Percentiles rank a stretch among this genome's conserved stretches.
phyloP scores from a whole-genome alignment of 2,113 vertebrate genomes.

The Petrocephalus microphthalmus region DNA sequence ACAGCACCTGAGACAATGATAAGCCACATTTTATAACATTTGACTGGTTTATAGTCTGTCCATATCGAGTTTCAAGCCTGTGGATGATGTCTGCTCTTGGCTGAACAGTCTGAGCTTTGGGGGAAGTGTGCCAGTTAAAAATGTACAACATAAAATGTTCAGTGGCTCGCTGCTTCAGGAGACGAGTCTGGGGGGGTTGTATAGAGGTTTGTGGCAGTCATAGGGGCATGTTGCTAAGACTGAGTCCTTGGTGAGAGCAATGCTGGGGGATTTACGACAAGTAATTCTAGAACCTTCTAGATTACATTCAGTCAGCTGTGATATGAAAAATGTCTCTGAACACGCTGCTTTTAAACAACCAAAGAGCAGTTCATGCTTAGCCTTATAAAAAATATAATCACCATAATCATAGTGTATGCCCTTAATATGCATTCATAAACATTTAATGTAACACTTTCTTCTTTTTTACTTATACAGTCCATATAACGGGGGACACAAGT shows the following conservation, averaged over 20 bases:
- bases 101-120: neutral
- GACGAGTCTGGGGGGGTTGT: neutral
- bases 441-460: neutral
- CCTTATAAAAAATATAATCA: neutral
- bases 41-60: neutral
- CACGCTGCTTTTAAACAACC: neutral
- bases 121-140: neutral
- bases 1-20: neutral
- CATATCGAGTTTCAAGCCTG: neutral
- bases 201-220: neutral
- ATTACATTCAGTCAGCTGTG: neutral
- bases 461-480: neutral
- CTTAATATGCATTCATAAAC: neutral
- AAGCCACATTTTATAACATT: neutral
- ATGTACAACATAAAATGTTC: neutral
- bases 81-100: neutral
- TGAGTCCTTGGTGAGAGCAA: slow-evolving; percentile 5
- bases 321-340: neutral
- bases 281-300: neutral
- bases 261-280: neutral
- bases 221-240: neutral
- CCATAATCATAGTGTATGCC: neutral
- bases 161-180: neutral
- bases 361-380: neutral
- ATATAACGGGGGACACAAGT: neutral